Percentiles rank a stretch among this genome's conserved stretches.
Evolutionary conservation across 2,797 vertebrate genomes (phyloP).

Genomic region (Protonibea diacanthus): DNA sequence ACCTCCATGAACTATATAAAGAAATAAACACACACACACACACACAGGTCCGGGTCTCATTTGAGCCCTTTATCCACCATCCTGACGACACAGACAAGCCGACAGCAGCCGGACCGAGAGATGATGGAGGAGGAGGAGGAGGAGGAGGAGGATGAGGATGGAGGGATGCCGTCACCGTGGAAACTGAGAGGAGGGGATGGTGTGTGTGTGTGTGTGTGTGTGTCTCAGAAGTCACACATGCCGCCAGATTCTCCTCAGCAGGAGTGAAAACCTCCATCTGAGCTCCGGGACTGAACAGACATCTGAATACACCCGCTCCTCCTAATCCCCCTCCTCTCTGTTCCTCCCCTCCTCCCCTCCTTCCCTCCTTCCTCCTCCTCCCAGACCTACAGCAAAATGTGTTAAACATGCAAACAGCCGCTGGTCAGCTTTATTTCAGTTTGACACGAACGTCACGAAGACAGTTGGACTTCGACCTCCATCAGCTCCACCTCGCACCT

Average conservation of each 20-base stretch:
- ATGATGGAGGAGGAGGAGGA: slow-evolving; percentile 42
- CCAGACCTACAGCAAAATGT: slow-evolving; percentile 51
- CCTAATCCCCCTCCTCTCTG: not conserved
- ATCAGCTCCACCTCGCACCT: not conserved
- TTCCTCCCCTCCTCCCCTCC: no score
- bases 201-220: slow-evolving; percentile 26
- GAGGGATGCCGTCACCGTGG: slow-evolving; percentile 77
- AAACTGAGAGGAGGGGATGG: slow-evolving; percentile 71
- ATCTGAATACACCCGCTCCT: slow-evolving; percentile 9
- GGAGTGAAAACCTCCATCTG: slow-evolving; percentile 59
- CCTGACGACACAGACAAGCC: slow-evolving; percentile 51
- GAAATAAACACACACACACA: not conserved
- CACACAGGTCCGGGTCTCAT: slow-evolving; percentile 44
- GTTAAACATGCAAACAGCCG: slow-evolving; percentile 42
- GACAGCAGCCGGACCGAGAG: slow-evolving; percentile 53
- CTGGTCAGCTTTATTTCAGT: slow-evolving; percentile 51
- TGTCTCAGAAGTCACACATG: slow-evolving; percentile 64
- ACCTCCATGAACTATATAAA: not conserved
- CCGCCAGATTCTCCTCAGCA: slow-evolving; percentile 58
- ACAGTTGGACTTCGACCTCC: slow-evolving; percentile 48
- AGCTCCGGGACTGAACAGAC: slow-evolving; percentile 26
- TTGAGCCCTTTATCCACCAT: slow-evolving; percentile 82
- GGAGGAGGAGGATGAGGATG: slow-evolving; percentile 49
- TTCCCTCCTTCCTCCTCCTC: not conserved
- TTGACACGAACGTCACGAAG: not conserved